Percentiles rank a stretch among this genome's conserved stretches.
Evolutionary conservation across 2,113 vertebrate species (phyloP).

Genomic region (Tragulus kanchil): DNA sequence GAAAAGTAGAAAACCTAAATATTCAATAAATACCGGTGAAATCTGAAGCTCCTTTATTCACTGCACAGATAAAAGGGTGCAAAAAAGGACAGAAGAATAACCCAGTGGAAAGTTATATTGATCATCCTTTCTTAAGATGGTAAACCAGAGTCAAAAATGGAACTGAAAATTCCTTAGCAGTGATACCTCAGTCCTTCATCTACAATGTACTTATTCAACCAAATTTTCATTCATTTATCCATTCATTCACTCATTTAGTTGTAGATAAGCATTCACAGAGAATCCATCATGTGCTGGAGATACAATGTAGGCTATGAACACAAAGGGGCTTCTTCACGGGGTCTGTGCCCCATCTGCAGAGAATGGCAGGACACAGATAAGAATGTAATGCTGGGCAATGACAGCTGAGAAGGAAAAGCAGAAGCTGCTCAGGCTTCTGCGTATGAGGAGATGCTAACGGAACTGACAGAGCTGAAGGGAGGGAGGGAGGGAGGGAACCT

Average conservation of each 20-base stretch:
- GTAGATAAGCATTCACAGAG: background rate
- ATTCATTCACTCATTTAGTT: background rate
- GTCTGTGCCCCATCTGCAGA: background rate
- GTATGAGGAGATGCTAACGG: background rate
- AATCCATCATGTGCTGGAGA: background rate
- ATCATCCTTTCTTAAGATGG: background rate
- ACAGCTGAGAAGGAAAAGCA: background rate
- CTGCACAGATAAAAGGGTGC: background rate
- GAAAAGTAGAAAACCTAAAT: background rate
- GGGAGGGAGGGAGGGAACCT: background rate
- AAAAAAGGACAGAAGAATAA: background rate
- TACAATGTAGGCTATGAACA: accelerated
- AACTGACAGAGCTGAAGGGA: background rate
- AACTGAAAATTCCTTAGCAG: background rate
- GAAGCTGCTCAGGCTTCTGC: background rate
- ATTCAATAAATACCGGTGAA: background rate
- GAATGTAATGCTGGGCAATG: accelerated
- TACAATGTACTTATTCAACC: background rate
- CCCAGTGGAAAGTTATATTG: background rate
- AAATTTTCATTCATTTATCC: background rate
- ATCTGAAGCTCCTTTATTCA: background rate
- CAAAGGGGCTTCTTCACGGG: background rate
- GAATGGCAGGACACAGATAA: background rate
- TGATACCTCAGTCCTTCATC: background rate
- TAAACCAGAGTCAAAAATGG: background rate